A percentile compares a stretch with the other conserved stretches of the same genome.
These are phyloP conservation scores for Geotrypetes seraphini DNA, from an alignment of 2,797 vertebrate species.

Conservation along the genomic window DNA sequence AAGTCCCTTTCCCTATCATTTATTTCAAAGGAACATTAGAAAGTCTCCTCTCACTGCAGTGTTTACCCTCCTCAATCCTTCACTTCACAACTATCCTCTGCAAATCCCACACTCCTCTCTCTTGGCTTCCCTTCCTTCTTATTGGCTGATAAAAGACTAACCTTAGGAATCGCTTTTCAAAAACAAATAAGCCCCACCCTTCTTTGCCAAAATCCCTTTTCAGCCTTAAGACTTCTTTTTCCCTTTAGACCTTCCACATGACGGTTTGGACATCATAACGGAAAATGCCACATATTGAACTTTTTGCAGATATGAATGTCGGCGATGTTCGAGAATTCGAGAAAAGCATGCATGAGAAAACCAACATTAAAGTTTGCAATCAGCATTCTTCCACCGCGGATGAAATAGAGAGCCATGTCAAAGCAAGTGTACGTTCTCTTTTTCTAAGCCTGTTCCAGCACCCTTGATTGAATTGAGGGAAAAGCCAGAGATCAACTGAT, in stretches of 20 bases:
- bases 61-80: constrained; percentile 26
- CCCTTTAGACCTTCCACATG: neutral
- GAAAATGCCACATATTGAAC: constrained; percentile 67
- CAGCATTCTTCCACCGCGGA: constrained; percentile 87
- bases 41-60: no score
- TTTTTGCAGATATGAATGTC: constrained; percentile 97
- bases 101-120: constrained; percentile 41
- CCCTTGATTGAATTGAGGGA: constrained; percentile 14
- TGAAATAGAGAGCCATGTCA: constrained; percentile 88
- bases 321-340: constrained; percentile 96
- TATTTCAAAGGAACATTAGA: no score
- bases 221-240: constrained; percentile 15
- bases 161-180: constrained; percentile 51
- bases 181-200: constrained; percentile 49
- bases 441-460: constrained; percentile 47
- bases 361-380: constrained; percentile 98
- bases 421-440: constrained; percentile 84
- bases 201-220: constrained; percentile 36
- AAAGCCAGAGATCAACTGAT: no score
- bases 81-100: constrained; percentile 22
- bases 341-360: constrained; percentile 98
- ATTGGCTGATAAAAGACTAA: constrained; percentile 51
- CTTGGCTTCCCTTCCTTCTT: constrained; percentile 31
- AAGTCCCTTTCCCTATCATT: constrained; percentile 14
- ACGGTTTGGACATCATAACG: constrained; percentile 27